Evolutionary conservation across 2,113 vertebrate species (phyloP), one percentile per base, ranked within the genome.

Genomic region (Toxostoma redivivum): DNA sequence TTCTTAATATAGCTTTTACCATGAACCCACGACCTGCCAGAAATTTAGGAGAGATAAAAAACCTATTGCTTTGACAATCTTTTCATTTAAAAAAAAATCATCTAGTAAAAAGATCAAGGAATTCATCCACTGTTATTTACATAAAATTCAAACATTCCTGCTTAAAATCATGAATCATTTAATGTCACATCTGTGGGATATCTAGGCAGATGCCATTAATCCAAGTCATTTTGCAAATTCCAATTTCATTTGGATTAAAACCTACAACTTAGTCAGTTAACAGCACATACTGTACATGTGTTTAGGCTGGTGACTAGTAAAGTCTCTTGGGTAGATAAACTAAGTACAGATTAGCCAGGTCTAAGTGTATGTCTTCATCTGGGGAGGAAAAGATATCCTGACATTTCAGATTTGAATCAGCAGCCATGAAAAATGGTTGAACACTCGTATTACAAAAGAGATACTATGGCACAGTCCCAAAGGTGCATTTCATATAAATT

Each of bases 171-270:
- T 61, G 85, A 96, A 94, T 96, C 87, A 92, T 96, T 98, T 97
- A 92, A 97, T 97, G 95, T 93, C 96, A 94, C 81, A 91, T 96
- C 97, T 95, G 92, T 15, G 33, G 96, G 92, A 83, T 96, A 92
- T 97, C 95, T 90, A 97, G 93, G 94, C 96, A 98, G 97, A 97
- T 80, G 94, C 90, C 92, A 89, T 95, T 97, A 97, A 97, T 96
- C 95, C 94, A 97, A 97, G 92, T 96, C 7, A 57, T 90, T 98
- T 97, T 57, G 30, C 94, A 97, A 98, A 98, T 97, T 97, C 96
- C 96, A 93, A 80, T 98, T 97, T 97, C 88, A 95, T 95, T 96
- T 93, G 95, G 97, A 97, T 98, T 97, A 98, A 98, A 97, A 97
- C 91, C 84, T 96, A 95, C 94, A 95, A 85, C 93, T 97, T 97